Evolutionary conservation across 2,797 vertebrate species (phyloP).

Genomic region (Masticophis lateralis): DNA sequence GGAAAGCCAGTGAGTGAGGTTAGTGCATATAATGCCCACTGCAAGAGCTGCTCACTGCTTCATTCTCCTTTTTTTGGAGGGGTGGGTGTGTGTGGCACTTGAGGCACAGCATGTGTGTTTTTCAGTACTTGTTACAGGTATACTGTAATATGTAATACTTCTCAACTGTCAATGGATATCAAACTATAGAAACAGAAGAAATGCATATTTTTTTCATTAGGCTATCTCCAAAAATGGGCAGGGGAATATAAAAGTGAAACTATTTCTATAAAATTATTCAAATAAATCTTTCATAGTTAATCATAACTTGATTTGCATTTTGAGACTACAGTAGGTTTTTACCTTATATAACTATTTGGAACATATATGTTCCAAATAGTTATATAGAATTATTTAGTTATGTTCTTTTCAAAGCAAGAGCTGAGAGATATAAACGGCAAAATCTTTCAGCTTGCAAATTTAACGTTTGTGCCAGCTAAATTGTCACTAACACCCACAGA

Average conservation of each 20-base stretch:
- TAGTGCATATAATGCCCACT: slow-evolving; percentile 80
- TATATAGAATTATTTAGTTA: not conserved
- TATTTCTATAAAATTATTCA: slow-evolving; percentile 33
- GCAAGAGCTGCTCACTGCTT: slow-evolving; percentile 77
- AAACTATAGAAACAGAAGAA: slow-evolving; percentile 33
- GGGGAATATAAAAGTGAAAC: slow-evolving; percentile 36
- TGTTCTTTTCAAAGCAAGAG: slow-evolving; percentile 40
- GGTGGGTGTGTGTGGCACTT: slow-evolving; percentile 62
- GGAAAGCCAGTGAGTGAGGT: slow-evolving; percentile 96
- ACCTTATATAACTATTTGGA: not conserved
- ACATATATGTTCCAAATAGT: slow-evolving; percentile 14
- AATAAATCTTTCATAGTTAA: slow-evolving; percentile 26
- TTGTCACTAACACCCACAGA: slow-evolving; percentile 53
- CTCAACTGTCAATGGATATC: slow-evolving; percentile 64
- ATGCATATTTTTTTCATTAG: slow-evolving; percentile 30
- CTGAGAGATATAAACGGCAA: slow-evolving; percentile 65
- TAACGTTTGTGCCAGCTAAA: slow-evolving; percentile 31
- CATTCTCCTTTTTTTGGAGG: slow-evolving; percentile 66
- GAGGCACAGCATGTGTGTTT: slow-evolving; percentile 67
- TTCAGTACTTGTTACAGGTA: slow-evolving; percentile 62
- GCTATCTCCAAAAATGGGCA: slow-evolving; percentile 26
- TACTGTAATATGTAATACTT: slow-evolving; percentile 64
- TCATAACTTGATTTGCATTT: not conserved
- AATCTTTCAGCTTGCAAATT: slow-evolving; percentile 41
- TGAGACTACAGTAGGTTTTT: not conserved